Evolutionary conservation across 2,113 vertebrate genomes (phyloP), one percentile per base, ranked within the genome.

Genomic region (Pelecanoides urinatrix): DNA sequence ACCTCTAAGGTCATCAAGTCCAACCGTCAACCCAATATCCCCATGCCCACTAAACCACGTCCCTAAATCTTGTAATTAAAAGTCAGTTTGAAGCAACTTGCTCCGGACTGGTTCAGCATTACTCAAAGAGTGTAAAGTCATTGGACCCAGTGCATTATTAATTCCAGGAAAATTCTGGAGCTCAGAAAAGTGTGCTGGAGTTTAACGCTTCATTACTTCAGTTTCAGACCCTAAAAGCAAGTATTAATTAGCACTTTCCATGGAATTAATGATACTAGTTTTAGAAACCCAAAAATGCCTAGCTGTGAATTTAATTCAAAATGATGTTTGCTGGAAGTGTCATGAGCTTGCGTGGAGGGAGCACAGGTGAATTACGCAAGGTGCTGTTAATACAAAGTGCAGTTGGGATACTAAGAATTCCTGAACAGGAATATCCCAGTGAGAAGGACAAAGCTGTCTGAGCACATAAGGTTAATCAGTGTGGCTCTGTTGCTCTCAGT

Each of bases 381-480:
- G 34, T 82, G 7, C n/a, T 55, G n/a, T 66, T 86, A 80, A 38
- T 59, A 47, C 17, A 34, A 63, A 52, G 61, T 40, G 52, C 72
- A 18, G 16, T 55, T 61, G 23, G 40, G 47, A 40, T 71, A 13
- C 65, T 34, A 40, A 88, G 67, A 20, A 76, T 94, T 88, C 53
- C 59, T 76, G 61, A 73, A 45, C 29, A 53, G 67, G 52, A 92
- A 40, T 88, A 84, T 59, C 52, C 80, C 83, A 75, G 38, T 34
- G 61, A 93, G 90, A 65, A 74, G 84, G 79, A 91, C 72, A 67
- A 91, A 95, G 73, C 72, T 89, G 52, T 79, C 42, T 92, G 78
- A 88, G 79, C 68, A 44, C 44, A 10, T 61, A 22, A 95, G 63
- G 71, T 92, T 93, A 88, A 84, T 89, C 65, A 52, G 11, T 12